A percentile compares a stretch with the other conserved stretches of the same genome.
Conservation (phyloP, 2,888 invertebrate species). For the Lasioglossum lativentre region DNA sequence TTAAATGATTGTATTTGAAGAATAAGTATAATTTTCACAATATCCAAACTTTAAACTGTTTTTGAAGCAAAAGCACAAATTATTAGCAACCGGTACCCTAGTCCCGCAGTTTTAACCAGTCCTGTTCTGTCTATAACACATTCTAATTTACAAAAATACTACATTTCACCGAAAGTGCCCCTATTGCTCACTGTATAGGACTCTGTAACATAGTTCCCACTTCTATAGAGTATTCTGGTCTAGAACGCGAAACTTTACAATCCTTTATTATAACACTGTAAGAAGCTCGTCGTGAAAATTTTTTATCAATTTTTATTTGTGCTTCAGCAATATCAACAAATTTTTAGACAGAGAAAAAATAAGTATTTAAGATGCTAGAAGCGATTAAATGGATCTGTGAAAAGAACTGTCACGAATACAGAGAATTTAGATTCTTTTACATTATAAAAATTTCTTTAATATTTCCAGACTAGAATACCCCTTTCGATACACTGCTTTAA, state of each 20-base stretch:
- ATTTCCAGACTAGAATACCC: neutral
- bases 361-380: too few species aligned
- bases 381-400: too few species aligned
- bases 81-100: neutral
- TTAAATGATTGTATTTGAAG: neutral
- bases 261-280: neutral
- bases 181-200: conserved; percentile 10
- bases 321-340: neutral
- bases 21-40: neutral
- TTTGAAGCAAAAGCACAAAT: neutral
- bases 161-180: conserved; percentile 17
- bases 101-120: conserved; percentile 1
- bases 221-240: neutral
- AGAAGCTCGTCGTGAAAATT: neutral
- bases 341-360: neutral
- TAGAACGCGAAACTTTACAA: neutral
- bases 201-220: neutral
- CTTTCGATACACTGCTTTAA: neutral
- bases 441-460: neutral
- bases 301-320: neutral
- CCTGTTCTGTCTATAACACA: neutral
- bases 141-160: conserved; percentile 53
- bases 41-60: neutral
- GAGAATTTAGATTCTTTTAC: neutral
- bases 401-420: too few species aligned